Conservation (phyloP, 2,113 vertebrate species). For the Leptobrachium leishanense region DNA sequence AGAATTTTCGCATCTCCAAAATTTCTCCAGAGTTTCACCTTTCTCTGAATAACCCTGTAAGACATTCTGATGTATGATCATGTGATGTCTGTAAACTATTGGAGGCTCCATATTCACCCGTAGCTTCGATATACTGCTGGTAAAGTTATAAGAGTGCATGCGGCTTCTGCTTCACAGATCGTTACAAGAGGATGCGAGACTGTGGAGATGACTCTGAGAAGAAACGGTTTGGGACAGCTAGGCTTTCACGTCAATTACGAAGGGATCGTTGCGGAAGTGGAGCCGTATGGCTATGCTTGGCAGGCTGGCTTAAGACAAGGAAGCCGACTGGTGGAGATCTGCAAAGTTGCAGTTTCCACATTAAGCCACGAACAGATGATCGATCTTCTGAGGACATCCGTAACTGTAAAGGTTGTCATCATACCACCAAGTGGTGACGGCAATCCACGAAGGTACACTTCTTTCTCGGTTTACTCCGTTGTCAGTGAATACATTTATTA, state of each 20-base stretch:
- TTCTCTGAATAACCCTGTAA: too few species aligned
- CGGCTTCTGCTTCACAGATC: constrained; percentile 65
- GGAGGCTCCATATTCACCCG: too few species aligned
- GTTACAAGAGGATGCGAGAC: constrained; percentile 91
- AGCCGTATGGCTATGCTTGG: constrained; percentile 93
- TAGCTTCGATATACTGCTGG: too few species aligned
- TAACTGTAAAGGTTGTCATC: constrained; percentile 93
- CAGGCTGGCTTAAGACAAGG: constrained; percentile 92
- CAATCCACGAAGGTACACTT: constrained; percentile 84
- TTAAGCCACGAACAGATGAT: constrained; percentile 97
- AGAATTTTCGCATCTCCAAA: too few species aligned
- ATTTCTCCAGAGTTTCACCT: too few species aligned
- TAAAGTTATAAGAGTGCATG: not conserved
- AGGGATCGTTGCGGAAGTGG: constrained; percentile 93
- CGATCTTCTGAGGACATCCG: constrained; percentile 89
- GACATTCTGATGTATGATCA: too few species aligned
- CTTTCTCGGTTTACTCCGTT: too few species aligned
- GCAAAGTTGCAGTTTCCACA: constrained; percentile 91
- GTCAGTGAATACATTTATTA: too few species aligned
- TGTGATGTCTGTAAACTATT: too few species aligned
- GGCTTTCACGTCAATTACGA: constrained; percentile 97
- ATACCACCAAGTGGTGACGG: constrained; percentile 93
- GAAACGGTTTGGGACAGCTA: constrained; percentile 91
- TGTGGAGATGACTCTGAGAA: constrained; percentile 90
- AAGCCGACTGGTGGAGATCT: constrained; percentile 93